Base-by-base conservation (phyloP, 2,113 vertebrate genomes). In the Scatophagus argus region DNA sequence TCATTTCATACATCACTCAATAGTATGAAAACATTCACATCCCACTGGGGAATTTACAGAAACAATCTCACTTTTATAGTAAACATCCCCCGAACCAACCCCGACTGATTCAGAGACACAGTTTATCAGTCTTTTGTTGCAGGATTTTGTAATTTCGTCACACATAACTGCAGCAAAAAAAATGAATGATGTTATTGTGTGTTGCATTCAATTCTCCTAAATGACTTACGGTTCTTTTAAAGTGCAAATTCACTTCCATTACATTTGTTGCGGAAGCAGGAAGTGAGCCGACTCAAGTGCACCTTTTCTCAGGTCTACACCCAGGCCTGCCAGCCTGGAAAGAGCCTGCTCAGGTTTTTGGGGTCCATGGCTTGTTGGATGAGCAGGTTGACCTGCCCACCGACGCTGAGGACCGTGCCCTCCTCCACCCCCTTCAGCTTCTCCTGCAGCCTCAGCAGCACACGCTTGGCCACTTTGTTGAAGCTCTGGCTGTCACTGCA, bases 361-460 rank as follows among this genome's bases (percentile, higher is more conserved):
- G 96, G 96, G 89, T 99, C 98, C 96, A 98, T 96, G 85, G 98
- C 97, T 85, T 99, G 98, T 60, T 99, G 98, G 64, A 99, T 98
- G 86, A 99, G 97, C 72, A 99, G 95, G 90, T 99, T 99, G 84
- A 99, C 97, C 84, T 99, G 98, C 6, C 98, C 98, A 1, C 95
- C 95, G 23, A 98, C 96, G 1, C 96, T 98, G 68, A 99, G 97
- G 87, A 99, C 96, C 0, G 96, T 95, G 73, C 98, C 97, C 51
- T 97, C 96, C 86, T 99, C 98, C 76, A 99, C 97, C 12, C 98
- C 98, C 84, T 98, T 99, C 84, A 99, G 95, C 87, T 99, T 99
- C 93, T 99, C 97, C 91, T 99, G 98, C 60, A 99, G 95, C 75
- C 98, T 94, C 92, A 99, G 95, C 89, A 99, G 91, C 72, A 99